Base-by-base conservation (phyloP, 2,113 vertebrate species). In the Spea multiplicata region DNA sequence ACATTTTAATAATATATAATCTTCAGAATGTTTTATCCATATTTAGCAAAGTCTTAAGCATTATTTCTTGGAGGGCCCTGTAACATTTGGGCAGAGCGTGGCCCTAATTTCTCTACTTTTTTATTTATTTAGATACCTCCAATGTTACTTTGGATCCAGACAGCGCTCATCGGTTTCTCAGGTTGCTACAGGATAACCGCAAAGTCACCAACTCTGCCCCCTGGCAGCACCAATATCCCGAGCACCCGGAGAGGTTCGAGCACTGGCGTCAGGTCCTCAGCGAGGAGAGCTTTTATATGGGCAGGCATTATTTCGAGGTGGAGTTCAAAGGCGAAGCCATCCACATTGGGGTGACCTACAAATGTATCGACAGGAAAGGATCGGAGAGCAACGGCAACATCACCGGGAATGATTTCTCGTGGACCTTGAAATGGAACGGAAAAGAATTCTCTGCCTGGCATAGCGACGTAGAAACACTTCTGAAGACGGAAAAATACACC, bases 111-210 rank as follows among this genome's bases (percentile, higher is more conserved):
- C 30, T 66, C 30, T 6, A 2, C 5, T 44, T 61, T 45, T 67
- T 2, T 71, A 5, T 83, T 70, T 77, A 8, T 75, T 4, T 70
- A 95, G 93, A 94, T 80, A 78, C 82, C 0, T 86, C 74, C 66
- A 85, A 71, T 9, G 74, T 93, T 76, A 89, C 44, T 0, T 86
- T 91, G 80, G 89, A 91, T 82, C 84, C 82, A 0, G 84, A 89
- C 71, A 90, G 92, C 0, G 91, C 92, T 3, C 95, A 97, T 81
- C 91, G 88, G 82, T 96, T 95, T 83, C 92, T 96, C 57, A 90
- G 95, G 0, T 86, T 96, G 80, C 92, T 93, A 0, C 91, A 94
- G 10, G 88, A 91, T 1, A 93, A 93, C 48, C 66, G 83, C 75
- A 94, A 94, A 80, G 87, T 90, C 64, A 91, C 88, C 76, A 94